phyloP scores from a whole-genome alignment of 53 echinoderm and acorn worm species.

The Pentamera pediparva region DNA sequence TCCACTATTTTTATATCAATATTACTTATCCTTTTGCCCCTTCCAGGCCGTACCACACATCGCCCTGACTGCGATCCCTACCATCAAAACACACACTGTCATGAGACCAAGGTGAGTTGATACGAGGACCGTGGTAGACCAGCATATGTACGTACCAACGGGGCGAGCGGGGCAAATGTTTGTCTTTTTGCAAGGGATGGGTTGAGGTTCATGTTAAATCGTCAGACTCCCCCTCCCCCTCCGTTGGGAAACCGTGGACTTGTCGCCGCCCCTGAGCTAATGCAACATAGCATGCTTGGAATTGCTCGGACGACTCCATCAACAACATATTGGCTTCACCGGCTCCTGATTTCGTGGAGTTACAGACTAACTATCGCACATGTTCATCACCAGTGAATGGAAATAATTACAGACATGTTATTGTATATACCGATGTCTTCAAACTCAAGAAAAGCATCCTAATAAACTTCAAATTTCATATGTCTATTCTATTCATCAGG shows the following conservation, averaged over 20 bases:
- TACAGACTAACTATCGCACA: too few relatives aligned
- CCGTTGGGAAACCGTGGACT: too few relatives aligned
- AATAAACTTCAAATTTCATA: not conserved
- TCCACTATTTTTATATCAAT: not conserved
- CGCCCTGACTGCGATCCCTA: conserved; percentile 34
- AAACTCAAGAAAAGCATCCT: not conserved
- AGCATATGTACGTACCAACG: too few relatives aligned
- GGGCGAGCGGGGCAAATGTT: too few relatives aligned
- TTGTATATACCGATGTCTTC: not conserved
- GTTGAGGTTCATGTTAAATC: too few relatives aligned
- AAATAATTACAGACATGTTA: not conserved
- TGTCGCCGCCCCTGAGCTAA: too few relatives aligned
- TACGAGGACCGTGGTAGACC: not conserved
- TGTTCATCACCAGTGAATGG: not conserved
- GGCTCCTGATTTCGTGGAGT: not conserved
- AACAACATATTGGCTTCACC: too few relatives aligned
- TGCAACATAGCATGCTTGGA: too few relatives aligned
- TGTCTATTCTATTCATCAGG: conserved; percentile 17
- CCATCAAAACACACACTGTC: conserved; percentile 49
- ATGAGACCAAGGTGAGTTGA: conserved; percentile 64
- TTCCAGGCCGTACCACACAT: conserved; percentile 51
- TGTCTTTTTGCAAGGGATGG: too few relatives aligned
- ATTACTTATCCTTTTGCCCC: not conserved
- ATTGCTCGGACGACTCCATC: too few relatives aligned
- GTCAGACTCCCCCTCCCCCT: too few relatives aligned